phyloP scores from a whole-genome alignment of 2,797 vertebrate species.

The Falco rusticolus region DNA sequence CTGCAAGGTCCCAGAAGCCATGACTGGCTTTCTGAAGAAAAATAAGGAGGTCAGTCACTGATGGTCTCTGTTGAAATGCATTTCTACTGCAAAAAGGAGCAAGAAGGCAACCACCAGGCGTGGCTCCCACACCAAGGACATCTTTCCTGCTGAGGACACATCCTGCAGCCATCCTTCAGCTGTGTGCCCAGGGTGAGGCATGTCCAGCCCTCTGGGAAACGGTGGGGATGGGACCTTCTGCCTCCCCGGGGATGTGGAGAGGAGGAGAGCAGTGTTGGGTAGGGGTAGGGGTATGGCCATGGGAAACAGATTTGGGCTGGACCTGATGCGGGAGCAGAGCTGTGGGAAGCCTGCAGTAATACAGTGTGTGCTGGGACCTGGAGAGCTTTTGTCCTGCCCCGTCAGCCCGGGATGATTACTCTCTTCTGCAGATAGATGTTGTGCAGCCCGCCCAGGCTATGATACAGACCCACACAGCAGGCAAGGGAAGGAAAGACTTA shows the following conservation, averaged over 20 bases:
- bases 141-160: background rate
- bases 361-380: background rate
- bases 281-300: too few species aligned
- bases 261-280: background rate
- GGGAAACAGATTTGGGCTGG: background rate
- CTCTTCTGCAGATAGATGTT: background rate
- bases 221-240: background rate
- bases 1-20: background rate
- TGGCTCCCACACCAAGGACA: background rate
- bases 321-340: background rate
- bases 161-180: background rate
- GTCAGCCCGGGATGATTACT: background rate
- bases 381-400: background rate
- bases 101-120: background rate
- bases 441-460: background rate
- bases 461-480: background rate
- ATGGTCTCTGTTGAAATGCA: background rate
- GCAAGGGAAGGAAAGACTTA: background rate
- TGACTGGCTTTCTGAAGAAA: background rate
- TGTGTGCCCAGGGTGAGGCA: accelerated
- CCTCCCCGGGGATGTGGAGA: background rate
- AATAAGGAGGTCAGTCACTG: background rate
- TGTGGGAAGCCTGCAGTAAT: background rate
- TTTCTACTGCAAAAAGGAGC: background rate
- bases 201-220: background rate